Percentiles rank a stretch among this genome's conserved stretches.
Conservation (phyloP, 2,113 vertebrate species). For the Ariopsis seemanni region DNA sequence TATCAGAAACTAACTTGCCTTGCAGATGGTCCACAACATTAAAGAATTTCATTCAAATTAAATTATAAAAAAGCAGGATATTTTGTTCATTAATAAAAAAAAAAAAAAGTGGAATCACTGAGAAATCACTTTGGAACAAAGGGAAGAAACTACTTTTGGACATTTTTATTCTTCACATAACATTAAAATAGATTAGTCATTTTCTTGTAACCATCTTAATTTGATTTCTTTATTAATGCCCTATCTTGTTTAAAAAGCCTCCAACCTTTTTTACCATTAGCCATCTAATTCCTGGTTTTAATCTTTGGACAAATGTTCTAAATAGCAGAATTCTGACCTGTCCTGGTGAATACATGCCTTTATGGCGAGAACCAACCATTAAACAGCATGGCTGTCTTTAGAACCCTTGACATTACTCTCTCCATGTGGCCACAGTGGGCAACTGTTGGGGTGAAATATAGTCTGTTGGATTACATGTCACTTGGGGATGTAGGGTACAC, state of each 20-base stretch:
- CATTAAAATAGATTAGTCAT: not conserved
- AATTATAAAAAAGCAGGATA: not conserved
- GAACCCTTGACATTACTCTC: not conserved
- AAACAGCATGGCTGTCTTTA: not conserved
- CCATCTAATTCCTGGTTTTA: not conserved
- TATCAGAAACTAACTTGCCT: not conserved
- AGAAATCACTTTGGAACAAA: not conserved
- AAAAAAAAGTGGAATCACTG: not conserved
- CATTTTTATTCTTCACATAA: not conserved
- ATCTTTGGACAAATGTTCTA: not conserved
- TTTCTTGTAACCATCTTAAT: not conserved
- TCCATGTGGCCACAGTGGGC: constrained; percentile 63
- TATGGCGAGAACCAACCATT: not conserved
- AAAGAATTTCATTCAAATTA: not conserved
- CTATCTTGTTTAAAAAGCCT: not conserved
- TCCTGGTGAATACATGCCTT: not conserved
- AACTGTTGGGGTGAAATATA: constrained; percentile 73
- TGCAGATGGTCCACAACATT: not conserved
- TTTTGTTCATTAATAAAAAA: not conserved
- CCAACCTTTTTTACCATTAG: not conserved
- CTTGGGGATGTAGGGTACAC: constrained; percentile 61
- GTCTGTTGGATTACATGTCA: constrained; percentile 70
- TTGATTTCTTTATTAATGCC: not conserved
- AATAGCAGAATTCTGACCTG: not conserved
- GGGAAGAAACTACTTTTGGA: not conserved